Conservation (phyloP, 2,797 vertebrate species). For the Protosalanx chinensis region DNA sequence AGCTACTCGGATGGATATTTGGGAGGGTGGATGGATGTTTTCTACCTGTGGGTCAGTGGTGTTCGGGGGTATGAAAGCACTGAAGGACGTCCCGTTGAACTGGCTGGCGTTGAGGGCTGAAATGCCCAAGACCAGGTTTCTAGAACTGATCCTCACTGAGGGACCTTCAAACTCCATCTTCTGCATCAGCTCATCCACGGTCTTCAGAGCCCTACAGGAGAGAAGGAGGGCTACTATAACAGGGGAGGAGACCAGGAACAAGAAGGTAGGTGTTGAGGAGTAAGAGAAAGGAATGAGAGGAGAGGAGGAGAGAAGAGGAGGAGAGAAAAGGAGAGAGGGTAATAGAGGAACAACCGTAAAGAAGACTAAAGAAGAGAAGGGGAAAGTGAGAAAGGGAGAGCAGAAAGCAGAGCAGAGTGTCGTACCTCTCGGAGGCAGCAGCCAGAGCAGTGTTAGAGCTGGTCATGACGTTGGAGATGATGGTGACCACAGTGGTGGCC, state of each 20-base stretch:
- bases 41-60: constrained; percentile 83
- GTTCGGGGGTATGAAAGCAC: constrained; percentile 77
- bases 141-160: constrained; percentile 82
- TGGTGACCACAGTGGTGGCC: constrained; percentile 84
- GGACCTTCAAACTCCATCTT: constrained; percentile 86
- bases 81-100: constrained; percentile 83
- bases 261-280: neutral
- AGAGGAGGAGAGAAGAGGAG: neutral
- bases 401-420: neutral
- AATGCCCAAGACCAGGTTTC: constrained; percentile 84
- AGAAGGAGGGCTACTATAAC: neutral
- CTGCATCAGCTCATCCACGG: constrained; percentile 87
- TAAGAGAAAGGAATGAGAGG: neutral
- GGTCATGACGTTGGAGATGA: constrained; percentile 93
- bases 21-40: neutral
- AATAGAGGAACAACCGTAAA: neutral
- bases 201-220: constrained; percentile 81
- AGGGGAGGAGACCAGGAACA: too few relatives aligned
- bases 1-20: neutral
- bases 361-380: neutral
- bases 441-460: constrained; percentile 77
- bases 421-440: constrained; percentile 82
- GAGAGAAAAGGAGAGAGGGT: neutral
- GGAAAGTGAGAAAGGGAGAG: neutral
- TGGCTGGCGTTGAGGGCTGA: constrained; percentile 74